Evolutionary conservation across 2,888 invertebrate genomes (phyloP), one percentile per base, ranked within the genome.

Genomic region (Drosophila rellima): DNA sequence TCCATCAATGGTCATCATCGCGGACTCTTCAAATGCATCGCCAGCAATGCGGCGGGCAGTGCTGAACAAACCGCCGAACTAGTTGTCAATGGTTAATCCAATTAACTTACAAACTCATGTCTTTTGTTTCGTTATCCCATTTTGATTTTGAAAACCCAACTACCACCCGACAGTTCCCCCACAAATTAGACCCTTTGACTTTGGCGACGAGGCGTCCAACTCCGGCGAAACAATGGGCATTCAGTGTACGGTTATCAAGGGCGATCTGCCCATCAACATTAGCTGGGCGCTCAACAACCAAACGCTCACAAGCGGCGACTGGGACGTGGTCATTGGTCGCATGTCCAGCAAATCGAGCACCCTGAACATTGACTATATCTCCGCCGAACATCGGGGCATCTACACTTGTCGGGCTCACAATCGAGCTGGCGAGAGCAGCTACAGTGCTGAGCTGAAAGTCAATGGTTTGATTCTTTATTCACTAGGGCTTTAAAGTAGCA

Each of bases 11-110:
- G 95, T 48, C 94, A 94, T 77, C 96, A 96, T 91, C 95, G 94
- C 71, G 97, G 97, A 80, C 93, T 95, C 64, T 97, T 96, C 89
- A 95, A 95, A 72, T 96, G 96, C 91, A 93, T 94, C 76, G 96
- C 95, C 56, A 94, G 94, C 92, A 97, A 96, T 93, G 93, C 94
- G 85, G 96, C 96, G 60, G 97, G 96, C 85, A 93, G 92, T 69
- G 94, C 95, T 78, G 95, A 94, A 78, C 95, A 95, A 92, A 94
- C 95, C 65, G 95, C 96, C 72, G 94, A 94, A 88, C 93, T 96
- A 80, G 94, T 95, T 90, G 96, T 96, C 77, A 95, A 96, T 92
- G 96, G 96, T 96, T 74, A 88, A 59, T 20, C 23, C 39, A 29
- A 47, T 23, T 13, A 23, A 13, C 1, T 8, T n/a, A 39, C 26